Evolutionary conservation across 2,113 vertebrate species (phyloP).

Genomic region (Alouatta palliata): DNA sequence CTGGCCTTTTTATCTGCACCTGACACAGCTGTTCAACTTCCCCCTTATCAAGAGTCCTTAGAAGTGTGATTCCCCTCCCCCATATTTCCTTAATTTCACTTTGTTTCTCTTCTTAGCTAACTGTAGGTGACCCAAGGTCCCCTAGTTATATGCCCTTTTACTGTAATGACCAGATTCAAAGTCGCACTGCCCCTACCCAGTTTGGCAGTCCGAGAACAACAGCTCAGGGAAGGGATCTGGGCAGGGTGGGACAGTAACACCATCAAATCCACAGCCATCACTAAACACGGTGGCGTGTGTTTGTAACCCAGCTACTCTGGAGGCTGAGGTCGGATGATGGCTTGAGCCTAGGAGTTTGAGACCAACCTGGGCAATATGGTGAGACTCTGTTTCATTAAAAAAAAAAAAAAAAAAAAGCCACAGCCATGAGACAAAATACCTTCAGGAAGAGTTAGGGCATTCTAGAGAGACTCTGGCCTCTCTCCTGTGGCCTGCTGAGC

Average conservation of each 20-base stretch:
- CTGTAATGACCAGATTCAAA: not conserved
- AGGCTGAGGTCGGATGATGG: no score
- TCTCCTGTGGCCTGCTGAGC: not conserved
- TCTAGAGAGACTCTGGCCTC: not conserved
- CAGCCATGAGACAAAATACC: not conserved
- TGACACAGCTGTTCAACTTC: not conserved
- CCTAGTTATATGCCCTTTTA: no score
- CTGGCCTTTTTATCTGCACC: not conserved
- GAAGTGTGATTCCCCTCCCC: not conserved
- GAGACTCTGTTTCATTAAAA: no score
- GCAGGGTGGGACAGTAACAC: not conserved
- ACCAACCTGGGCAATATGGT: no score
- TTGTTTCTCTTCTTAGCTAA: not conserved
- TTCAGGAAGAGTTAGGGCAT: not conserved
- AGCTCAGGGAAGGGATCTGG: not conserved
- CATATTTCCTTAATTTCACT: not conserved
- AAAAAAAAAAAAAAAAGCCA: not conserved
- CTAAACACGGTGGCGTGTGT: no score
- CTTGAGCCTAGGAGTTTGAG: no score
- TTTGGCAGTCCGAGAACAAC: not conserved
- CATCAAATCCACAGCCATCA: not conserved
- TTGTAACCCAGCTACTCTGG: no score
- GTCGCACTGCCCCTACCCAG: not conserved
- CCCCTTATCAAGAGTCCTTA: not conserved
- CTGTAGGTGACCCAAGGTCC: not conserved